Evolutionary conservation across 2,113 vertebrate genomes (phyloP).

Genomic region (Himantopus leucocephalus): DNA sequence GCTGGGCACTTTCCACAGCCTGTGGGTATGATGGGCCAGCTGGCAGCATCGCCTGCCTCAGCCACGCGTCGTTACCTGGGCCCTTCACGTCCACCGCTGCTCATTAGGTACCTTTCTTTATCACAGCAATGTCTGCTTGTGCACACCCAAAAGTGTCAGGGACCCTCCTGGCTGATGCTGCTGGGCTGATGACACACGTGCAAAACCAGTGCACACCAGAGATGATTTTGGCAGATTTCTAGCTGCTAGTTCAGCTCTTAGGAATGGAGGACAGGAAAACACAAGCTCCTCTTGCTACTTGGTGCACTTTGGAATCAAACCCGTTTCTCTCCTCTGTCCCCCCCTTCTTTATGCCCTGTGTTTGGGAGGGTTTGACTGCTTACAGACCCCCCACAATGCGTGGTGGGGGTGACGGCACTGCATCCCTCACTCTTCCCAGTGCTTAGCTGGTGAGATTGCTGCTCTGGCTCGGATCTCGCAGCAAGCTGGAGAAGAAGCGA

Average conservation of each 20-base stretch:
- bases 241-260: not conserved
- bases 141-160: not conserved
- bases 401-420: no score
- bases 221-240: not conserved
- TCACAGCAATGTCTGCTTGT: not conserved
- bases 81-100: not conserved
- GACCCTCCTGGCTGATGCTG: not conserved
- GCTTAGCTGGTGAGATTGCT: not conserved
- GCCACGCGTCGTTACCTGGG: not conserved
- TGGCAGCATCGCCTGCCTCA: not conserved
- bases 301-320: not conserved
- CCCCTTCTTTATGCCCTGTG: not conserved
- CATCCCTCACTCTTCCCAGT: not conserved
- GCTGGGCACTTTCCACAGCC: not conserved
- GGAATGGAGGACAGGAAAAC: not conserved
- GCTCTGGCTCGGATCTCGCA: not conserved
- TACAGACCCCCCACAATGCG: rapidly evolving
- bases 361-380: not conserved
- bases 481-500: not conserved
- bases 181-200: rapidly evolving
- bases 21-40: not conserved
- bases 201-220: not conserved
- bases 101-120: not conserved
- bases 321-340: not conserved
- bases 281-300: not conserved